Evolutionary conservation across 2,797 vertebrate species (phyloP).

Genomic region (Coendou prehensilis): DNA sequence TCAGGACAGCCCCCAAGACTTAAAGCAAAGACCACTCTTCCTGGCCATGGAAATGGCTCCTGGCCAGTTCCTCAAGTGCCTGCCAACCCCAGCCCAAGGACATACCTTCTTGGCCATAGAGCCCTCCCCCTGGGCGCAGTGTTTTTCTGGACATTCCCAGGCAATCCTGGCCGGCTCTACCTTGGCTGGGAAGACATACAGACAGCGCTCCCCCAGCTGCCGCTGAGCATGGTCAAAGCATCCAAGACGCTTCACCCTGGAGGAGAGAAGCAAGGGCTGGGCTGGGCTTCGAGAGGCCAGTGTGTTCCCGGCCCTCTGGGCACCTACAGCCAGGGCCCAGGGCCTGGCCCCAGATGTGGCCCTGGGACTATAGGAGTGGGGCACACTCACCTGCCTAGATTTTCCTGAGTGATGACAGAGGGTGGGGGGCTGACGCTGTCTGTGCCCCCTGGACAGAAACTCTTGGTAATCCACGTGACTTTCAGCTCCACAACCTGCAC

Average conservation of each 20-base stretch:
- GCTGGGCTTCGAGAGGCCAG: not conserved
- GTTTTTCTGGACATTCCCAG: conserved; percentile 96
- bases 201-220: conserved; percentile 96
- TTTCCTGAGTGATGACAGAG: conserved; percentile 96
- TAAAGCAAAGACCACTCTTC: conserved; percentile 64
- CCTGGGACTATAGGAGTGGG: not conserved
- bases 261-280: not conserved
- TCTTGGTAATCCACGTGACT: conserved; percentile 99
- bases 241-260: conserved; percentile 96
- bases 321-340: not conserved
- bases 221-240: conserved; percentile 99
- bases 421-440: conserved; percentile 97
- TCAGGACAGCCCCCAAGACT: conserved; percentile 53
- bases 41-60: conserved; percentile 65
- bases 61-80: conserved; percentile 63
- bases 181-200: conserved; percentile 97
- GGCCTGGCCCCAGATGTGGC: not conserved
- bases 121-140: conserved; percentile 95
- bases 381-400: conserved; percentile 93
- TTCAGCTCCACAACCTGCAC: conserved; percentile 98
- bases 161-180: conserved; percentile 96
- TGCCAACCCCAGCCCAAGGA: not conserved
- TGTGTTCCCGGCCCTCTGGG: rapidly evolving
- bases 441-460: conserved; percentile 97
- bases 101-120: conserved; percentile 95